Conservation (phyloP, 1,140 invertebrate genomes). For the Apis cerana region DNA sequence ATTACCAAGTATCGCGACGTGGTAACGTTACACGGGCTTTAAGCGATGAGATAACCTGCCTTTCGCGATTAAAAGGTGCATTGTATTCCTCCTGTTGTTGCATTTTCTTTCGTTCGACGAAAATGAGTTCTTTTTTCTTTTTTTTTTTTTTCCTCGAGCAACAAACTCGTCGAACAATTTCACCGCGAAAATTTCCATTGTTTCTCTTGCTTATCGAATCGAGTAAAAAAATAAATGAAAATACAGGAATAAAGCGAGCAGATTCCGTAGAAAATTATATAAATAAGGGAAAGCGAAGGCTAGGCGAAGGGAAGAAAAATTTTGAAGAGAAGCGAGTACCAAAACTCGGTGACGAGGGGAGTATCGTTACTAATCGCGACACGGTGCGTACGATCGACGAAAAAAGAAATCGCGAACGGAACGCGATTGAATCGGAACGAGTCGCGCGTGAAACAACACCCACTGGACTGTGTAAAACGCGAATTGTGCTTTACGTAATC, state of each 20-base stretch:
- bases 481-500: slow-evolving; percentile 28
- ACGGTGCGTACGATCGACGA: not conserved
- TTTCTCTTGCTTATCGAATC: not conserved
- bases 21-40: not conserved
- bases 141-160: not conserved
- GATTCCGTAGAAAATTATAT: too few relatives aligned
- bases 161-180: not conserved
- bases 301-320: not conserved
- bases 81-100: not conserved
- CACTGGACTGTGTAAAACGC: slow-evolving; percentile 30
- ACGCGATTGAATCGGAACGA: slow-evolving; percentile 31
- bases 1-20: slow-evolving; percentile 8
- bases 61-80: not conserved
- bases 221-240: not conserved
- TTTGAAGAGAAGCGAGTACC: too few relatives aligned
- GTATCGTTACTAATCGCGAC: slow-evolving; percentile 13
- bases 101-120: not conserved
- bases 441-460: slow-evolving; percentile 38
- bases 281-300: too few relatives aligned
- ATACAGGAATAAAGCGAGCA: too few relatives aligned
- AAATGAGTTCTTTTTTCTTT: not conserved
- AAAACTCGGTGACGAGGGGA: too few relatives aligned
- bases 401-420: slow-evolving; percentile 23
- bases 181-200: too few relatives aligned
- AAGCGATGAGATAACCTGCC: slow-evolving; percentile 21